Evolutionary conservation across 2,113 vertebrate species (phyloP).

Genomic region (Callaeas wilsoni): DNA sequence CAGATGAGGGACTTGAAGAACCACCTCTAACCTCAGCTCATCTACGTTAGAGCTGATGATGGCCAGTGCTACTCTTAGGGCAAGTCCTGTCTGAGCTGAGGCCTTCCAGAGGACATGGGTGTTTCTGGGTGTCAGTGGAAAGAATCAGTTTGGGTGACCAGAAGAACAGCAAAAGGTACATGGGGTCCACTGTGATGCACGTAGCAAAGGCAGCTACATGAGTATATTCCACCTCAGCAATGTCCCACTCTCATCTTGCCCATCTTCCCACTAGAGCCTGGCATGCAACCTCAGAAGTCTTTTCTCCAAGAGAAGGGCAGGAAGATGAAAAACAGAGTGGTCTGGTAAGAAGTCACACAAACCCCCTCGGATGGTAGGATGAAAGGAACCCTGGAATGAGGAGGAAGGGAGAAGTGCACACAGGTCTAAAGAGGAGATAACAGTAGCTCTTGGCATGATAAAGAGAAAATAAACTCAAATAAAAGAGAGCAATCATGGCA

Average conservation of each 20-base stretch:
- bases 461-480: conserved; percentile 46
- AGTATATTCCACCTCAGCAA: background rate
- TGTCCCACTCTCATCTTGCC: background rate
- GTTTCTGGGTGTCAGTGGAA: background rate
- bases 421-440: background rate
- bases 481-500: background rate
- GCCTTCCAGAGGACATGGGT: background rate
- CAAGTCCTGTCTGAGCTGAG: background rate
- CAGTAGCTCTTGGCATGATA: background rate
- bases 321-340: background rate
- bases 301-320: conserved; percentile 10
- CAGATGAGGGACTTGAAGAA: background rate
- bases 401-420: background rate
- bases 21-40: background rate
- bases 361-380: background rate
- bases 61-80: background rate
- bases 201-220: background rate
- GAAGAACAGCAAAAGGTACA: background rate
- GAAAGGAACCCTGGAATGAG: background rate
- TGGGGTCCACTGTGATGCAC: background rate
- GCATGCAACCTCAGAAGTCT: conserved; percentile 8
- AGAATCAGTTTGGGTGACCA: background rate
- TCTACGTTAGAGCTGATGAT: background rate
- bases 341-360: background rate
- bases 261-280: background rate